Conservation (phyloP, 2,888 invertebrate species). For the Acrocyrtus sp. region DNA sequence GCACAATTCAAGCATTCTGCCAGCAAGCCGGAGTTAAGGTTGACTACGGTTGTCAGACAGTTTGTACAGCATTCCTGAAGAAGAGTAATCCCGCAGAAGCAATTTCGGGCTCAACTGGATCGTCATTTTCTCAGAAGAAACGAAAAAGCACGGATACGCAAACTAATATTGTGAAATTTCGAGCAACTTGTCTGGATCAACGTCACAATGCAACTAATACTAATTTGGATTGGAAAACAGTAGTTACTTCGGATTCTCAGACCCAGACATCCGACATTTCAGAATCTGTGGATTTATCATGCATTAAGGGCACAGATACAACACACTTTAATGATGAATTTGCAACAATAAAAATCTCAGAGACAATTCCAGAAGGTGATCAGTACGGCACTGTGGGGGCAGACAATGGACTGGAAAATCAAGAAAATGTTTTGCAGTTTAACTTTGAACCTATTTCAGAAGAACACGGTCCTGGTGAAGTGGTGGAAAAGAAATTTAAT, state of each 20-base stretch:
- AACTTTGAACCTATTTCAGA: not conserved
- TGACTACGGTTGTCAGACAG: conserved; percentile 43
- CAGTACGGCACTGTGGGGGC: no score
- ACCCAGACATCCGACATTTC: conserved; percentile 24
- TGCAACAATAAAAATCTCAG: conserved; percentile 40
- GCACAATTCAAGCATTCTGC: conserved; percentile 25
- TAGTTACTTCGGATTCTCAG: conserved; percentile 39
- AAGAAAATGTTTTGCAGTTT: no score
- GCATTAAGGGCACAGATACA: not conserved
- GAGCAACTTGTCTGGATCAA: conserved; percentile 39
- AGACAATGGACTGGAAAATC: no score
- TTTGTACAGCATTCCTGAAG: conserved; percentile 34
- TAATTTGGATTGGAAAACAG: conserved; percentile 41
- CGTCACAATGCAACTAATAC: conserved; percentile 48
- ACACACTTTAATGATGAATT: conserved; percentile 32
- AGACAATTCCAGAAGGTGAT: not conserved
- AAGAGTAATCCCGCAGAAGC: conserved; percentile 21
- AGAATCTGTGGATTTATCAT: not conserved
- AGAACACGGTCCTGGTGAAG: not conserved
- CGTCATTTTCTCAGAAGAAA: conserved; percentile 33
- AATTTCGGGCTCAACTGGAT: not conserved
- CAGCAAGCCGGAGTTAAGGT: conserved; percentile 38
- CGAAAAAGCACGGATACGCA: conserved; percentile 47
- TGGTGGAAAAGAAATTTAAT: not conserved
- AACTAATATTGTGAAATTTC: conserved; percentile 45